phyloP scores from a whole-genome alignment of 2,888 invertebrate species.

The Metalampra italica region DNA sequence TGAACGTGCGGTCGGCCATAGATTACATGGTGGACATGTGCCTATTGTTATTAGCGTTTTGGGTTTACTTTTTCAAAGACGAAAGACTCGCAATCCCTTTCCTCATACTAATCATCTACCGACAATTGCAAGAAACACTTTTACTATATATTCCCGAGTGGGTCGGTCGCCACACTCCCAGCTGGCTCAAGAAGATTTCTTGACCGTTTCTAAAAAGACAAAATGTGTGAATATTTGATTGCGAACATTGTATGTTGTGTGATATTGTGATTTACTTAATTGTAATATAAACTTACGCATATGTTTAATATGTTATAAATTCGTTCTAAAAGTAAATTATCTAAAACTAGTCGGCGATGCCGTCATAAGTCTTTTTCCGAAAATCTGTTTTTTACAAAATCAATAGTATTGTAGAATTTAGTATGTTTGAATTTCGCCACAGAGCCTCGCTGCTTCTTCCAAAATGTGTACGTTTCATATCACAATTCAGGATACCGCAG shows the following conservation, averaged over 20 bases:
- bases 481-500: slow-evolving; percentile 50
- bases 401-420: slow-evolving; percentile 16
- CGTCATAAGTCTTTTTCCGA: slow-evolving; percentile 28
- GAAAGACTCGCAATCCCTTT: slow-evolving; percentile 89
- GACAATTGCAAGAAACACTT: slow-evolving; percentile 85
- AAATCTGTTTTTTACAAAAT: slow-evolving; percentile 42
- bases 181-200: slow-evolving; percentile 67
- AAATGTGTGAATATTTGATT: slow-evolving; percentile 54
- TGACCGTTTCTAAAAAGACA: slow-evolving; percentile 66
- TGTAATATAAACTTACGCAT: slow-evolving; percentile 44
- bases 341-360: slow-evolving; percentile 57
- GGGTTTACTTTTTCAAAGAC: slow-evolving; percentile 89
- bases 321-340: slow-evolving; percentile 28
- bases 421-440: slow-evolving; percentile 4
- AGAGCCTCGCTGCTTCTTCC: background rate
- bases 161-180: slow-evolving; percentile 61
- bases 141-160: slow-evolving; percentile 78
- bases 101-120: slow-evolving; percentile 85
- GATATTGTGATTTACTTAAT: slow-evolving; percentile 52
- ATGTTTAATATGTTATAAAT: slow-evolving; percentile 28
- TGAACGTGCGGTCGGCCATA: slow-evolving; percentile 82
- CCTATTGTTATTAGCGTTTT: slow-evolving; percentile 86
- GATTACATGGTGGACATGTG: slow-evolving; percentile 87
- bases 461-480: slow-evolving; percentile 41
- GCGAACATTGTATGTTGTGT: slow-evolving; percentile 65